Conservation (phyloP, 2,797 vertebrate genomes). For the Ctenopoma kingsleyae region DNA sequence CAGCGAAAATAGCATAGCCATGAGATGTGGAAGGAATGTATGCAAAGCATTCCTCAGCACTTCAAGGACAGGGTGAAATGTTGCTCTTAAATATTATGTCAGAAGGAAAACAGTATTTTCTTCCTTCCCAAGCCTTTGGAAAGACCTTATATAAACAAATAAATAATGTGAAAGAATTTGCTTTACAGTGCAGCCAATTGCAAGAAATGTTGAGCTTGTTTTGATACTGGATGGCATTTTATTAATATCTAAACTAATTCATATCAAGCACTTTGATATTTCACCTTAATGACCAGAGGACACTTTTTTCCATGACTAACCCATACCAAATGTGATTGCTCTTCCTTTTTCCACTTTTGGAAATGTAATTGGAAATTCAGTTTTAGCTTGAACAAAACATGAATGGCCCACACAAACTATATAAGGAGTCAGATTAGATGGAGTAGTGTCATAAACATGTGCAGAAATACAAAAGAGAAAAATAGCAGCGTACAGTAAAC, state of each 20-base stretch:
- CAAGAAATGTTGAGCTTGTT: slow-evolving; percentile 75
- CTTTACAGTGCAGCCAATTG: slow-evolving; percentile 67
- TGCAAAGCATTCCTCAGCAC: slow-evolving; percentile 68
- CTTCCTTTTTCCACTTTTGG: slow-evolving; percentile 54
- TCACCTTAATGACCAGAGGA: slow-evolving; percentile 69
- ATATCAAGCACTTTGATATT: slow-evolving; percentile 69
- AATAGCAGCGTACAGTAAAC: too few relatives aligned
- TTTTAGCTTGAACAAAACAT: slow-evolving; percentile 14
- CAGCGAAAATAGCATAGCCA: slow-evolving; percentile 73
- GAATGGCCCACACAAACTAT: background rate
- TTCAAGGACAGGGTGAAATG: slow-evolving; percentile 74
- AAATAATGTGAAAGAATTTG: slow-evolving; percentile 83
- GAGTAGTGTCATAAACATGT: too few relatives aligned
- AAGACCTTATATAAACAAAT: slow-evolving; percentile 80
- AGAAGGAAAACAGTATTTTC: slow-evolving; percentile 73
- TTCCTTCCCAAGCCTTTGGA: slow-evolving; percentile 72
- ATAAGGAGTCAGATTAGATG: background rate
- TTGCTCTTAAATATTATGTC: slow-evolving; percentile 80
- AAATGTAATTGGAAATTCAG: slow-evolving; percentile 16
- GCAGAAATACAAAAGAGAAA: too few relatives aligned
- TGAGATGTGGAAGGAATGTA: slow-evolving; percentile 82
- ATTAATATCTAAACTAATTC: slow-evolving; percentile 76
- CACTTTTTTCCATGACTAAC: slow-evolving; percentile 53
- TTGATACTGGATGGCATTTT: slow-evolving; percentile 79
- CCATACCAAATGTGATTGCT: slow-evolving; percentile 42